Base-by-base conservation (phyloP, 2,113 vertebrate species). In the Tetrax tetrax region DNA sequence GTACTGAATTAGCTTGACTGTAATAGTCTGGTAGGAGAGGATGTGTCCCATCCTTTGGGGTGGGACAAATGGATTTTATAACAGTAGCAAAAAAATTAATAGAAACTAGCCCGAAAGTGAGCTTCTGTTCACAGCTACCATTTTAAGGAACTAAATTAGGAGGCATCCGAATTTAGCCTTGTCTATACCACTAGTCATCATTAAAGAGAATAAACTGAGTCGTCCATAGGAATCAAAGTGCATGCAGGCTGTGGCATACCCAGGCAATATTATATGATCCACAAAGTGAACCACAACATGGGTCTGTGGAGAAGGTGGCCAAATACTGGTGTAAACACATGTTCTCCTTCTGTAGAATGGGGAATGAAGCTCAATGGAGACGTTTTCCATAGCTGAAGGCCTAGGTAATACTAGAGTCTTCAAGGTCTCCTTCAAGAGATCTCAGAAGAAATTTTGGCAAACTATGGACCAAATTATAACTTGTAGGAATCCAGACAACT, bases 261-360 rank as follows among this genome's bases (percentile, higher is more conserved):
- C 43, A 75, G 20, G 5, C 65, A 43, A 20, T 10, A 25, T 21
- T 14, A 2, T 9, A 2, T 18, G 47, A 35, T 21, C 37, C 56
- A 31, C 12, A 43, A 37, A 12, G 8, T 41, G 10, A 5, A 21
- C 23, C 56, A 3, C 3, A 35, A 14, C 0, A 0, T 37, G 27
- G 4, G 1, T 4, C 12, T 70, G 25, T 50, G 38, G 53, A 75
- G 10, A 3, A 88, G 18, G 35, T 28, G 50, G 6, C 6, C 57
- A 56, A 82, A 78, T 10, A 61, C 5, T 38, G 12, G 6, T 22
- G 19, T 23, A 28, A 65, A 75, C 2, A 18, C 2, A 2, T 14
- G 12, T 43, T 77, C 50, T 37, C 13, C 51, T 38, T 78, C 35
- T 57, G 3, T 19, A 75, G n/a, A 51, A 66, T 8, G 24, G 7